Base-by-base conservation (phyloP, 2,113 vertebrate genomes). In the Nibea coibor region DNA sequence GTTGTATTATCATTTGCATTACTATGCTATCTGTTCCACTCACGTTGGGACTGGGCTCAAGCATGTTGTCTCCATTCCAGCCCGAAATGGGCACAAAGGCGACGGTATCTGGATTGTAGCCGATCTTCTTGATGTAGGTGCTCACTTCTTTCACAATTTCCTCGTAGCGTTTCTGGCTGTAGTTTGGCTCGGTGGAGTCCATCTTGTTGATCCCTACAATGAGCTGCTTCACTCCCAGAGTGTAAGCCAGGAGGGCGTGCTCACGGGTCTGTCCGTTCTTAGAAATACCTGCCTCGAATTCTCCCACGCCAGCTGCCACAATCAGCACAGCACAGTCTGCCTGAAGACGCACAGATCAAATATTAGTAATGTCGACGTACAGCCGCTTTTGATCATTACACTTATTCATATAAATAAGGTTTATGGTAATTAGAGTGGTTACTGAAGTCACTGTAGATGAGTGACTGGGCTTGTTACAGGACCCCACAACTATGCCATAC, bases 141-240 rank as follows among this genome's bases (percentile, higher is more conserved):
- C 97, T 97, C 91, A 99, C 98, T 97, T 99, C 98, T 87, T 99
- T 99, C 68, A 98, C 97, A 2, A 99, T 99, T 91, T 99, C 98
- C 79, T 99, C 97, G 0, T 98, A 99, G 81, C 98, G 97, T 93
- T 99, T 99, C 93, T 99, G 97, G 94, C 97, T 99, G 93, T 99
- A 99, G 74, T 96, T 97, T 20, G 98, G 98, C 89, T 99, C 98
- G 0, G 98, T 99, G 88, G 98, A 99, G 95, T 99, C 97, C 97
- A 99, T 99, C 93, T 99, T 99, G 95, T 99, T 99, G 80, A 99
- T 93, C 58, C 97, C 97, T 79, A 98, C 97, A 3, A 99, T 99
- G 11, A 99, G 96, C 71, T 99, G 98, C 91, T 99, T 99, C 0
- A 99, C 97, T 80, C 97, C 98, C 84, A 99, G 92, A 0, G 98